Conservation (phyloP, 2,888 invertebrate species). For the Argyra leucocephala region DNA sequence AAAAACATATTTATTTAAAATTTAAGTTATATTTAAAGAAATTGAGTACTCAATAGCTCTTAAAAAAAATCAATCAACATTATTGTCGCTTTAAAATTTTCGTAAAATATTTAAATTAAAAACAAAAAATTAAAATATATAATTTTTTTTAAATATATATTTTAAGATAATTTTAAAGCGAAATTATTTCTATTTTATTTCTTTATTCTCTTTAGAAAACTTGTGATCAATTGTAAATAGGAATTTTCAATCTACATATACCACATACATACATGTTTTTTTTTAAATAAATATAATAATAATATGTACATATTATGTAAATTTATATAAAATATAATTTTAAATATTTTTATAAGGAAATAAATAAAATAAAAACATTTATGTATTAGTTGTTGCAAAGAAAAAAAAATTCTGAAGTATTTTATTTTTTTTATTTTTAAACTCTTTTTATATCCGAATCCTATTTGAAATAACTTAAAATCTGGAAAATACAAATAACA, state of each 20-base stretch:
- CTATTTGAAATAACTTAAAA: too few relatives aligned
- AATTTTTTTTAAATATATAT: too few relatives aligned
- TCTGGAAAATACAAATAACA: too few relatives aligned
- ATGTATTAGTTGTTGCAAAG: neutral
- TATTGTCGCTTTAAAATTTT: too few relatives aligned
- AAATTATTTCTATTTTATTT: too few relatives aligned
- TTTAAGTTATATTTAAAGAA: neutral
- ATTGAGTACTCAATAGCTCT: neutral
- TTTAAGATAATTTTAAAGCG: neutral
- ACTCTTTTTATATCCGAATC: too few relatives aligned
- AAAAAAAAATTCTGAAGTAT: neutral
- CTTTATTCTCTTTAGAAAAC: neutral
- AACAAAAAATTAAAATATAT: too few relatives aligned
- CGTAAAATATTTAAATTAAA: too few relatives aligned
- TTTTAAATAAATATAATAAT: neutral
- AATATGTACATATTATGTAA: slow-evolving; percentile 1
- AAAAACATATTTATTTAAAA: too few relatives aligned
- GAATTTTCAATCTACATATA: neutral
- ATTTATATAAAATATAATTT: neutral
- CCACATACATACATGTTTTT: too few relatives aligned
- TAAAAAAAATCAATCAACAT: too few relatives aligned
- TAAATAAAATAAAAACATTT: neutral
- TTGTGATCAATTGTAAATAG: slow-evolving; percentile 3
- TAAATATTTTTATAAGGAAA: slow-evolving; percentile 1
- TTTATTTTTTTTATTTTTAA: too few relatives aligned